Conservation (phyloP, 2,888 invertebrate species). For the Zygogramma bicolorata region DNA sequence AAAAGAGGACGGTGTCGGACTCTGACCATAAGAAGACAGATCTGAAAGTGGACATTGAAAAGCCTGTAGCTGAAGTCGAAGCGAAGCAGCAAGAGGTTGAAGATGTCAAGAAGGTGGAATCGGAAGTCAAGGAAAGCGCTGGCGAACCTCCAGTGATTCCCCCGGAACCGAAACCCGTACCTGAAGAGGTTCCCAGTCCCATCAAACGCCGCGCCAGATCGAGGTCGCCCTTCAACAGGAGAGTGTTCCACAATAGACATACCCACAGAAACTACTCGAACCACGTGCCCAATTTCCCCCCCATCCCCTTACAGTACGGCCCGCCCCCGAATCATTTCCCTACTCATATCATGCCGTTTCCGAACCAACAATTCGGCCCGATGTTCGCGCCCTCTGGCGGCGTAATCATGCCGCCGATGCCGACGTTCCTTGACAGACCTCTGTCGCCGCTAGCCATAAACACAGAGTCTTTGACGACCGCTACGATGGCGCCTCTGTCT, state of each 20-base stretch:
- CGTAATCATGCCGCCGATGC: constrained; percentile 39
- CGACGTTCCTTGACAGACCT: constrained; percentile 54
- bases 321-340: constrained; percentile 18
- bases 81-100: neutral
- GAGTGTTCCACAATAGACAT: constrained; percentile 16
- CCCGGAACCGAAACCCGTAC: constrained; percentile 26
- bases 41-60: constrained; percentile 36
- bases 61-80: neutral
- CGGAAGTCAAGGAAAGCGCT: neutral
- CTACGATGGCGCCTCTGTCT: constrained; percentile 62
- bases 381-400: constrained; percentile 33
- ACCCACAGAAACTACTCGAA: constrained; percentile 26
- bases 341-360: constrained; percentile 24
- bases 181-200: constrained; percentile 41
- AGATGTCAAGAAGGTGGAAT: neutral
- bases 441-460: constrained; percentile 61
- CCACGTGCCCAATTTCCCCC: neutral
- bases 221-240: constrained; percentile 31
- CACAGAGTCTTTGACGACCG: constrained; percentile 55
- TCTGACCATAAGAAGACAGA: constrained; percentile 13
- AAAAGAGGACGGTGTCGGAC: constrained; percentile 33
- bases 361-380: constrained; percentile 28
- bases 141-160: too few relatives aligned
- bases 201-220: constrained; percentile 30
- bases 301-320: neutral